phyloP scores from a whole-genome alignment of 64 coral and sea anemone species.

The Anthopleura sola region DNA sequence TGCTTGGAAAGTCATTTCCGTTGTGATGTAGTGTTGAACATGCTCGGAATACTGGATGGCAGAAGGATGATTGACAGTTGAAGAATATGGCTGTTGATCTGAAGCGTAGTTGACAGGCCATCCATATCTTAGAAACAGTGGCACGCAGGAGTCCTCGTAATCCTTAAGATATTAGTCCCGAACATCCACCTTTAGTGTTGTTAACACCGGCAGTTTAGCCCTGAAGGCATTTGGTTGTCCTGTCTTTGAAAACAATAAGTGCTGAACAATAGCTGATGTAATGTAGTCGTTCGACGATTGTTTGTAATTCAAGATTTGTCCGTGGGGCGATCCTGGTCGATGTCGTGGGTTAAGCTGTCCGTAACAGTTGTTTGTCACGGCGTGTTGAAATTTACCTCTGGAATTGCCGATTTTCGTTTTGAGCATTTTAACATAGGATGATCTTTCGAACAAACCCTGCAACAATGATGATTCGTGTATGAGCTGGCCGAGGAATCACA shows the following conservation, averaged over 20 bases:
- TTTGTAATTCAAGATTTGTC: too few species aligned
- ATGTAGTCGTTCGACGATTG: too few species aligned
- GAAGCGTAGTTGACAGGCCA: constrained; percentile 20
- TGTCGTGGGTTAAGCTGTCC: too few species aligned
- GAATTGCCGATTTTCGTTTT: not conserved
- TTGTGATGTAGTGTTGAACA: constrained; percentile 9
- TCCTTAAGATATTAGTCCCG: constrained; percentile 3
- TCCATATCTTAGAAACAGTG: not conserved
- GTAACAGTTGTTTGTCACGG: too few species aligned
- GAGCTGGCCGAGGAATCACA: not conserved
- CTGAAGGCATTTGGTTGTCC: constrained; percentile 14
- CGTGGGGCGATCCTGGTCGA: too few species aligned
- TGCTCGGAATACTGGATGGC: constrained; percentile 9
- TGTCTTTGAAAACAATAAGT: not conserved
- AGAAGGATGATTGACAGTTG: constrained; percentile 21
- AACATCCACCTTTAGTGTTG: not conserved
- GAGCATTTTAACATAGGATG: not conserved
- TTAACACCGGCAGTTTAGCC: not conserved
- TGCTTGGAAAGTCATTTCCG: not conserved
- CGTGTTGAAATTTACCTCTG: not conserved
- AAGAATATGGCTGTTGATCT: not conserved
- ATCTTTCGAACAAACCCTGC: not conserved
- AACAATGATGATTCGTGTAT: not conserved
- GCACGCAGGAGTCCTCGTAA: not conserved
- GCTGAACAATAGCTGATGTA: not conserved